Conservation (phyloP, 2,113 vertebrate species). For the Aythya baeri region DNA sequence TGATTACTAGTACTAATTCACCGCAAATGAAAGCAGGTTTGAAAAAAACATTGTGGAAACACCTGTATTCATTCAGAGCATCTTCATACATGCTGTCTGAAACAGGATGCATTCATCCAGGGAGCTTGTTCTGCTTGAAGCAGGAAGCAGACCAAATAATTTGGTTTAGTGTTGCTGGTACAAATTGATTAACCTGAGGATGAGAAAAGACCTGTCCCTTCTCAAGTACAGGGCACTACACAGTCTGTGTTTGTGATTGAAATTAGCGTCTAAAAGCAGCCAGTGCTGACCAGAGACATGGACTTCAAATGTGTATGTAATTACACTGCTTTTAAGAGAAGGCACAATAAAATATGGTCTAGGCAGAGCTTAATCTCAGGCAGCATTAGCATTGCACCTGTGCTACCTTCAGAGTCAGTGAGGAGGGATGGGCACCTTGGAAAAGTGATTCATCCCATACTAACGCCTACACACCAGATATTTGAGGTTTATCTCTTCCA, state of each 20-base stretch:
- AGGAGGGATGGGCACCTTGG: neutral
- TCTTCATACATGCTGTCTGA: neutral
- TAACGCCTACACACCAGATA: fast-evolving
- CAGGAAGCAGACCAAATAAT: neutral
- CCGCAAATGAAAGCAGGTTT: neutral
- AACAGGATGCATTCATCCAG: neutral
- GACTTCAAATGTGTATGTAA: neutral
- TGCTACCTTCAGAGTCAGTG: neutral
- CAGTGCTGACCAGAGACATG: neutral
- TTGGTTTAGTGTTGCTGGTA: neutral
- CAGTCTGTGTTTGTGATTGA: fast-evolving
- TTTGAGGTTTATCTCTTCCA: neutral
- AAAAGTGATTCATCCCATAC: neutral
- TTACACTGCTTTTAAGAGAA: neutral
- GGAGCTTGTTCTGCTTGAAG: neutral
- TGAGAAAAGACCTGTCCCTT: neutral
- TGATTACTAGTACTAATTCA: neutral
- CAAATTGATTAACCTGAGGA: neutral
- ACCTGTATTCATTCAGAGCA: neutral
- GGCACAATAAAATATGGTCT: neutral
- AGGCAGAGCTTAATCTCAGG: neutral
- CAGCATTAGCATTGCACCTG: neutral
- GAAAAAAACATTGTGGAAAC: neutral
- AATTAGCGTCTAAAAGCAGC: neutral
- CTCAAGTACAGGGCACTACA: neutral